These are phyloP conservation scores for Crotophaga sulcirostris DNA, from an alignment of 2,113 vertebrate genomes.

Conservation along the genomic window DNA sequence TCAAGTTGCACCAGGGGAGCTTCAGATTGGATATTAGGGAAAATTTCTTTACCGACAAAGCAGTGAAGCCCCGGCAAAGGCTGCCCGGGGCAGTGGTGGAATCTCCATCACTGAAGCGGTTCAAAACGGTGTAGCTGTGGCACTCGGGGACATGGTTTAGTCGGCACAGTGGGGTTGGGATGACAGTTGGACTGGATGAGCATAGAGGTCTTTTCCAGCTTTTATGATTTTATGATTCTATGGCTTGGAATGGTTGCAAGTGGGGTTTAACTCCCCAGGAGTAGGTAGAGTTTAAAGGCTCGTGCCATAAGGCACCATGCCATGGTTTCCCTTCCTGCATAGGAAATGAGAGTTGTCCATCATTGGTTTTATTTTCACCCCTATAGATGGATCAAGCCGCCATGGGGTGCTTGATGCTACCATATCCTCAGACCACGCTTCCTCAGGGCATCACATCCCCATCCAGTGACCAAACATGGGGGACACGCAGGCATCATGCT, in stretches of 20 bases:
- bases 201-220: too few relatives aligned
- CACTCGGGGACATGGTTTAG: too few relatives aligned
- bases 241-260: neutral
- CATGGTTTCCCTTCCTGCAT: neutral
- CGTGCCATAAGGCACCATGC: neutral
- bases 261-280: neutral
- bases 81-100: too few relatives aligned
- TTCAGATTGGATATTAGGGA: too few relatives aligned
- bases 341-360: neutral
- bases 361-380: rapidly evolving
- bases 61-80: too few relatives aligned
- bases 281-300: neutral
- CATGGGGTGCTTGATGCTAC: rapidly evolving
- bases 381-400: neutral
- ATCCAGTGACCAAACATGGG: rapidly evolving
- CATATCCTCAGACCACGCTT: neutral
- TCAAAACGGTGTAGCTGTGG: too few relatives aligned
- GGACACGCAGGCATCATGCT: neutral
- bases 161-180: too few relatives aligned
- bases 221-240: too few relatives aligned
- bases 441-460: rapidly evolving
- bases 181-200: too few relatives aligned
- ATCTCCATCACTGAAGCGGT: too few relatives aligned
- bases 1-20: too few relatives aligned
- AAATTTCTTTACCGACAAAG: too few relatives aligned